Conservation (phyloP, 2,113 vertebrate genomes). For the Orthonyx spaldingii region DNA sequence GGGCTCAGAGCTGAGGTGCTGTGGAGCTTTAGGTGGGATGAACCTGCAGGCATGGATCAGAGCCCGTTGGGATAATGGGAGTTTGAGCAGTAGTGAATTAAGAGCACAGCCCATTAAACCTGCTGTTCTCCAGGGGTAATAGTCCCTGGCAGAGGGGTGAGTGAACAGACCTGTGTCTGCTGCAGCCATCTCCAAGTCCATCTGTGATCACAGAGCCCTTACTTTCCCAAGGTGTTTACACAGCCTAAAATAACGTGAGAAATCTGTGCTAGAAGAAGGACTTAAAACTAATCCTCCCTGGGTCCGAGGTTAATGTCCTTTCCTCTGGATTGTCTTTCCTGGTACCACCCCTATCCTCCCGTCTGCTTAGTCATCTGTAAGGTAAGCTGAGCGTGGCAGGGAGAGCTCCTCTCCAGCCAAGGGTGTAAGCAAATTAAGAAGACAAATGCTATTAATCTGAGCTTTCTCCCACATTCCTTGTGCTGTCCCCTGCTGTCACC, state of each 20-base stretch:
- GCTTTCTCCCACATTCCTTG: neutral
- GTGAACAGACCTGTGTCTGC: neutral
- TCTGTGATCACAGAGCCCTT: neutral
- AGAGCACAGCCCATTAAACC: neutral
- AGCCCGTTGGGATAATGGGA: neutral
- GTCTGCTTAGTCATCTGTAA: neutral
- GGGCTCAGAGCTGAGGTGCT: neutral
- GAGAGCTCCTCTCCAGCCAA: neutral
- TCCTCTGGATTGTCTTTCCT: slow-evolving; percentile 6
- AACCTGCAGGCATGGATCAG: neutral
- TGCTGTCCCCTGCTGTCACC: neutral
- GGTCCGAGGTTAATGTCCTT: neutral
- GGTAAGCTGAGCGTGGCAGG: neutral
- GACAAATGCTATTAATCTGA: neutral
- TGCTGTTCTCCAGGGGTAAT: neutral
- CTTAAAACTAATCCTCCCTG: neutral
- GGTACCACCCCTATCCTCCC: neutral
- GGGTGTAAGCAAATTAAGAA: neutral
- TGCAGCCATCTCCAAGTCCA: neutral
- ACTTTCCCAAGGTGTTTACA: neutral
- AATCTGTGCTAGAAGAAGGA: neutral
- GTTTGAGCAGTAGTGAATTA: neutral
- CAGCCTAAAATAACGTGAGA: neutral
- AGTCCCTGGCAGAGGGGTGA: neutral
- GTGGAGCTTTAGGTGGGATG: neutral